Conservation (phyloP, 2,797 vertebrate species). For the Tenualosa thibaudeaui region DNA sequence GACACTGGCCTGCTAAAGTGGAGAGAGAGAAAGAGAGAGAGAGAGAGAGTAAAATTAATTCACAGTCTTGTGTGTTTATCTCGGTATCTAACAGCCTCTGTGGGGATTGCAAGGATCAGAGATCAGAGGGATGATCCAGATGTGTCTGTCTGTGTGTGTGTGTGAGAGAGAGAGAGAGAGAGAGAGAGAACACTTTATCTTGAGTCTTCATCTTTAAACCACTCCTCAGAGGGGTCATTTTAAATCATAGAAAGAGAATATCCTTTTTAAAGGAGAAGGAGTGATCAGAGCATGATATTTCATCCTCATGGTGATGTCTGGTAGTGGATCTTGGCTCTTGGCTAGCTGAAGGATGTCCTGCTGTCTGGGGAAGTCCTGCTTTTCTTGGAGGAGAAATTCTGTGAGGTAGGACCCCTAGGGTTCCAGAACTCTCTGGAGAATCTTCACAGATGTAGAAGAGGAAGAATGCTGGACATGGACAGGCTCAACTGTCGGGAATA, state of each 20-base stretch:
- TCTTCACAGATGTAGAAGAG: not conserved
- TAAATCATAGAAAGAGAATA: not conserved
- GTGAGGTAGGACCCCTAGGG: not conserved
- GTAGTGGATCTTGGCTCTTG: not conserved
- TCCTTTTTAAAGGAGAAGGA: not conserved
- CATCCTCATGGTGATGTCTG: not conserved
- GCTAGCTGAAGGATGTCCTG: not conserved
- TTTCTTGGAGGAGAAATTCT: not conserved
- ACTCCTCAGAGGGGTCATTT: not conserved
- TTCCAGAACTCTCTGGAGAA: not conserved
- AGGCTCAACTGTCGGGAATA: not conserved
- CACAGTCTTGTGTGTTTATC: not conserved
- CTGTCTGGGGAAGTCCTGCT: not conserved
- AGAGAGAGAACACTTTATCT: not conserved
- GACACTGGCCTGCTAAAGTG: not conserved
- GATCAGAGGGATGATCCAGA: slow-evolving; percentile 18
- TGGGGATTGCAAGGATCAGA: not conserved
- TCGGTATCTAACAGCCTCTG: not conserved
- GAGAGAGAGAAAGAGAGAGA: not conserved
- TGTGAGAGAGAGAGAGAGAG: not conserved
- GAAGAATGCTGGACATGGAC: not conserved
- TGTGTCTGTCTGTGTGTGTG: not conserved
- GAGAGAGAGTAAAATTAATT: not conserved
- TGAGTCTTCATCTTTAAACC: not conserved
- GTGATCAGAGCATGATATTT: not conserved